These are phyloP conservation scores for Pardosa pseudoannulata DNA, from an alignment of 2,888 invertebrate species.

Conservation along the genomic window DNA sequence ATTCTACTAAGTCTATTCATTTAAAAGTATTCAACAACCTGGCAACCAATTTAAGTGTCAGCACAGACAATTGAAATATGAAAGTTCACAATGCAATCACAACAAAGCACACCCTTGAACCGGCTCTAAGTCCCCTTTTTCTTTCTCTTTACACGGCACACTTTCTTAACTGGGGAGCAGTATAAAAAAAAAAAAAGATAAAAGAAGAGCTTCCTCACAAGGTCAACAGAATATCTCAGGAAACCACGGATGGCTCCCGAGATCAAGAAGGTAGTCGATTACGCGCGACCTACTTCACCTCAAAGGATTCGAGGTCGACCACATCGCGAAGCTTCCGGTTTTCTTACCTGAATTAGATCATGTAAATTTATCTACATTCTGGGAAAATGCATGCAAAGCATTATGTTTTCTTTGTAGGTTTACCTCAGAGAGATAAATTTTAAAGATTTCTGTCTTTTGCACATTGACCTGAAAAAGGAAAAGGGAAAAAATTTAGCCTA, in stretches of 20 bases:
- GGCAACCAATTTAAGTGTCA: too few species aligned
- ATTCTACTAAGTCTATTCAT: too few species aligned
- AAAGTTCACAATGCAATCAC: not conserved
- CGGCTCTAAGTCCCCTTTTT: not conserved
- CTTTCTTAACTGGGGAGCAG: not conserved
- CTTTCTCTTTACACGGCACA: not conserved
- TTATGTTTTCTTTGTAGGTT: too few species aligned
- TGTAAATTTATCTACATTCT: too few species aligned
- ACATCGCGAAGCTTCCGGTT: not conserved
- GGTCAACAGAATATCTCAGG: not conserved
- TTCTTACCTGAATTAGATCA: too few species aligned
- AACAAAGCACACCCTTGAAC: conserved; percentile 3
- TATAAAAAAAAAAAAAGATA: not conserved
- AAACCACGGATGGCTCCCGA: not conserved
- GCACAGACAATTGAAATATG: not conserved
- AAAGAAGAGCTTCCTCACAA: not conserved
- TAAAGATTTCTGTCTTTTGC: too few species aligned
- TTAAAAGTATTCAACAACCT: too few species aligned
- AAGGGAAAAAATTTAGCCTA: too few species aligned
- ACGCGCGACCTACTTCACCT: not conserved
- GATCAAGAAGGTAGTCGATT: not conserved
- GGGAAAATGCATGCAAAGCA: too few species aligned
- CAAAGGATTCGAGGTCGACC: conserved; percentile 9
- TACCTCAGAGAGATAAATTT: too few species aligned
- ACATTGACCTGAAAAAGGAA: too few species aligned